Evolutionary conservation across 2,888 invertebrate species (phyloP), one percentile per base, ranked within the genome.

Genomic region (Nomada hirtipes): DNA sequence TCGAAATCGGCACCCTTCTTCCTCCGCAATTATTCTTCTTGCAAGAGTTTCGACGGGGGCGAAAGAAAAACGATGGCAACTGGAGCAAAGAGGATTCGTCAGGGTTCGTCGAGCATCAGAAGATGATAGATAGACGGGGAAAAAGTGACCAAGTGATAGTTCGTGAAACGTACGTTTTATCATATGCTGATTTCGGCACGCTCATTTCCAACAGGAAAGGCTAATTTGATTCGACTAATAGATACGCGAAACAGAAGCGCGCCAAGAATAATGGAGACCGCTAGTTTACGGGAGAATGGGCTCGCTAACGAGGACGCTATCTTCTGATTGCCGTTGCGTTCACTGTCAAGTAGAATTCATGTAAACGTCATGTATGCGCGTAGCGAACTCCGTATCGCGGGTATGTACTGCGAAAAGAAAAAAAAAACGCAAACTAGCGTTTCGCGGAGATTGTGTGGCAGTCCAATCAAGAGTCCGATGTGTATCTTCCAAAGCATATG

Each of bases 1-100:
- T 70, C 59, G 70, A 79, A 77, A 79, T 77, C 78, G 75, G n/a
- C 60, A 47, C 26, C 47, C 64, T 23, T n/a, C 18, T 3, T 4
- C 36, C 15, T 42, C 13, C 3, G n/a, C 29, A 52, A 65, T 65
- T 50, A 50, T 65, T 13, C 23, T 23, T 47, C 11, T 4, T 0
- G n/a, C n/a, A 20, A 18, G 20, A 0, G 11, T 20, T 57, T 18
- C 10, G 15, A 53, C 13, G 18, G 3, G 26, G 11, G 18, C 15
- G 7, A 11, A n/a, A n/a, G 53, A n/a, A 10, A n/a, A 53, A 53
- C 18, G 9, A n/a, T 15, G 15, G 20, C 2, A 15, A 61, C n/a
- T 2, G 11, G 9, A 20, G 36, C 7, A 10, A 10, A 4, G 60
- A 10, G n/a, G 9, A 53, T 53, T n/a, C n/a, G 18, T 53, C n/a